A percentile compares a stretch with the other conserved stretches of the same genome.
Conservation (phyloP, 2,888 invertebrate genomes). For the Acleris holmiana region DNA sequence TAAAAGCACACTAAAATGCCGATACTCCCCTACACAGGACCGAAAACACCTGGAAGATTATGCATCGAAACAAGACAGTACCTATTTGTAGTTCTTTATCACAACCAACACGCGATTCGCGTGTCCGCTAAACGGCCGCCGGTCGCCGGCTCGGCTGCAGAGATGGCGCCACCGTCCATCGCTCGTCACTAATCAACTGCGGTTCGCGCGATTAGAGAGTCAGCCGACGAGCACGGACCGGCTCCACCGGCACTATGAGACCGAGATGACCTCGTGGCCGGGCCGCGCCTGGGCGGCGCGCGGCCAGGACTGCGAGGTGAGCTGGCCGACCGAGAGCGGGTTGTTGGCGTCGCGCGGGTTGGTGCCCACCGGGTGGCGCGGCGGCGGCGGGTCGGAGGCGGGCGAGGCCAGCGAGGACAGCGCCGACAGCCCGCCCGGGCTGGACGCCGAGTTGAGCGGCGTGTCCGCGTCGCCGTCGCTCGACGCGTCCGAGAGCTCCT, state of each 20-base stretch:
- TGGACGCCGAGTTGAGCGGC: slow-evolving; percentile 75
- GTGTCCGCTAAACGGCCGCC: slow-evolving; percentile 58
- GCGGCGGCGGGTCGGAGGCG: slow-evolving; percentile 87
- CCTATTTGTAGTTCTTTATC: slow-evolving; percentile 52
- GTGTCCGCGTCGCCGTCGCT: slow-evolving; percentile 81
- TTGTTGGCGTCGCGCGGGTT: slow-evolving; percentile 97
- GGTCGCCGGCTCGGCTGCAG: slow-evolving; percentile 39
- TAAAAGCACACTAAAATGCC: slow-evolving; percentile 57
- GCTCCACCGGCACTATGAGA: slow-evolving; percentile 70
- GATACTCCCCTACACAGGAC: slow-evolving; percentile 54
- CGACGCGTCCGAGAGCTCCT: slow-evolving; percentile 88
- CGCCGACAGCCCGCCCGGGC: slow-evolving; percentile 79
- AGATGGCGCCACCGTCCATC: slow-evolving; percentile 53
- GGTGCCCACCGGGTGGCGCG: slow-evolving; percentile 93
- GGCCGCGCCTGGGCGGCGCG: slow-evolving; percentile 68
- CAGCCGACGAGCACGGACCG: slow-evolving; percentile 27
- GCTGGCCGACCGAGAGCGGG: slow-evolving; percentile 95
- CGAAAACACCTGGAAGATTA: slow-evolving; percentile 11
- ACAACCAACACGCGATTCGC: slow-evolving; percentile 67
- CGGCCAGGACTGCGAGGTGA: slow-evolving; percentile 88
- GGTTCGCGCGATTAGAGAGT: slow-evolving; percentile 49
- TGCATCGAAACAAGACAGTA: slow-evolving; percentile 20
- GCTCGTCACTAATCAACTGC: slow-evolving; percentile 41
- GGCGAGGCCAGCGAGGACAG: slow-evolving; percentile 89
- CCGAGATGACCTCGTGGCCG: slow-evolving; percentile 78